These are phyloP conservation scores for Allophyes oxyacanthae DNA, from an alignment of 2,888 invertebrate genomes.

Conservation along the genomic window DNA sequence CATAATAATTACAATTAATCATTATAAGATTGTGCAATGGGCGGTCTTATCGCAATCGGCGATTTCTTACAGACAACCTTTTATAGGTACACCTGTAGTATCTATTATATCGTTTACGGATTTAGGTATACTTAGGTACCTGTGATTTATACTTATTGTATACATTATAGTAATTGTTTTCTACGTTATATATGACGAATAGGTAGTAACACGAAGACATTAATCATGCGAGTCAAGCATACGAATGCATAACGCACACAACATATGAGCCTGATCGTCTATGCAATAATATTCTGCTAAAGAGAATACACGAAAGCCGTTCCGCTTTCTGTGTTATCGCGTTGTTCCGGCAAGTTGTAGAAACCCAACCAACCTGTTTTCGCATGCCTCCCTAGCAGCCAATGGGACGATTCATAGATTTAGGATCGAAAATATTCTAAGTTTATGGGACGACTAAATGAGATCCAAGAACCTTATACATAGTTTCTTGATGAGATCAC, in stretches of 20 bases:
- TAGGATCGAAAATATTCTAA: no score
- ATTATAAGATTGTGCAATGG: no score
- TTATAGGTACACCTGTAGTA: no score
- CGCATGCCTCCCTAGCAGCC: constrained; percentile 8
- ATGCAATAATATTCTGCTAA: constrained; percentile 51
- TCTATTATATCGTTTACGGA: no score
- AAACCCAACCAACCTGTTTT: constrained; percentile 38
- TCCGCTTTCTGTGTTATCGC: constrained; percentile 61
- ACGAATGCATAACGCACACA: constrained; percentile 28
- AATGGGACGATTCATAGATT: constrained; percentile 2
- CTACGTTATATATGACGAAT: background rate
- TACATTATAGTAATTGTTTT: no score
- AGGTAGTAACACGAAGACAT: background rate
- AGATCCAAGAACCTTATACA: no score
- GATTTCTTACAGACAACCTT: no score
- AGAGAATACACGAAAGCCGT: constrained; percentile 54
- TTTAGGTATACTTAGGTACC: no score
- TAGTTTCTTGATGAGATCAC: no score
- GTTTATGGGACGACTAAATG: constrained; percentile 17
- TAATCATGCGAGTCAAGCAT: constrained; percentile 7
- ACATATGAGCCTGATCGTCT: constrained; percentile 40
- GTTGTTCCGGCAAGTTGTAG: constrained; percentile 53
- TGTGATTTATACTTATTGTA: no score
- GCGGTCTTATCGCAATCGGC: no score
- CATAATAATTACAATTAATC: no score